phyloP scores from a whole-genome alignment of 2,888 invertebrate species.

The Hermaeophaga mercurialis region DNA sequence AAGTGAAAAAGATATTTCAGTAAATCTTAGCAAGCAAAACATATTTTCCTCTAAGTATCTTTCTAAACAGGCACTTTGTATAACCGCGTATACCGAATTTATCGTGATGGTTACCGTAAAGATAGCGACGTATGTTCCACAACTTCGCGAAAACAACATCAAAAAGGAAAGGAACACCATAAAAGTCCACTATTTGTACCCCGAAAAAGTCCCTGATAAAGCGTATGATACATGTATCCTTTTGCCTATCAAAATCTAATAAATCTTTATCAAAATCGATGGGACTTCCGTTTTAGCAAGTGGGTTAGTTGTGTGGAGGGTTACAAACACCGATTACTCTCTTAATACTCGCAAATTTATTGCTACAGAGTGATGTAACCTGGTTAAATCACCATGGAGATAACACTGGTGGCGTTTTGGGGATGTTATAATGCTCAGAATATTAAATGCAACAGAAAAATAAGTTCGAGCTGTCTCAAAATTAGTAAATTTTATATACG shows the following conservation, averaged over 20 bases:
- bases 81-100: not conserved
- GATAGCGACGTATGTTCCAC: not conserved
- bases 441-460: too few species aligned
- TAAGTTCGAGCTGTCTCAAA: too few species aligned
- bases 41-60: not conserved
- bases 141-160: slow-evolving; percentile 6
- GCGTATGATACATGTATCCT: slow-evolving; percentile 19
- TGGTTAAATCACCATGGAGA: slow-evolving; percentile 9
- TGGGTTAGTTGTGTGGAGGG: slow-evolving; percentile 18
- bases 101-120: not conserved
- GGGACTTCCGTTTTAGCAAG: slow-evolving; percentile 22
- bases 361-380: slow-evolving; percentile 12
- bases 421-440: not conserved
- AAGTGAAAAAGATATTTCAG: too few species aligned
- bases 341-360: slow-evolving; percentile 23
- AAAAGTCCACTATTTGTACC: slow-evolving; percentile 4
- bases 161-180: slow-evolving; percentile 9
- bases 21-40: not conserved
- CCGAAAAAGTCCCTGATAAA: slow-evolving; percentile 15
- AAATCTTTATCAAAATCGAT: slow-evolving; percentile 25
- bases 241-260: slow-evolving; percentile 23
- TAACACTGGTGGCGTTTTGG: not conserved
- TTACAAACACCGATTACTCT: slow-evolving; percentile 23
- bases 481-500: too few species aligned
- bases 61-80: not conserved